Evolutionary conservation across 2,888 invertebrate genomes (phyloP).

Genomic region (Julus scandinavius): DNA sequence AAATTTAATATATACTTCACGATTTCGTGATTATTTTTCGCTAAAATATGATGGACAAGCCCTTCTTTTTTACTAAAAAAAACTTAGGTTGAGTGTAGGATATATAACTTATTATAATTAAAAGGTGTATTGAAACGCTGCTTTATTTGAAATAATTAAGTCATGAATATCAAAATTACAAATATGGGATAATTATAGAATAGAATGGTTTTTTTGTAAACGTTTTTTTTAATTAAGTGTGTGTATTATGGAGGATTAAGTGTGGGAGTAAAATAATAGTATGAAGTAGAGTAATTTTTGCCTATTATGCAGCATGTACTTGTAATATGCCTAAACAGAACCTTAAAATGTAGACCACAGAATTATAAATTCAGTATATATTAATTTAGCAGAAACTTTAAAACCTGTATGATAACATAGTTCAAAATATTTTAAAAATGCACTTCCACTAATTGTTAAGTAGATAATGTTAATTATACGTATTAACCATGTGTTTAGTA

Average conservation of each 20-base stretch:
- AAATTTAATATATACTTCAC: constrained; percentile 14
- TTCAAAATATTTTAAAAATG: too few relatives aligned
- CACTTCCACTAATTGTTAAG: too few relatives aligned
- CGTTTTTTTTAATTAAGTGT: neutral
- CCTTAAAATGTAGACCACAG: too few relatives aligned
- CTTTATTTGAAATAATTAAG: neutral
- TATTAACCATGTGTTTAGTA: constrained; percentile 20
- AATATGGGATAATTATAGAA: neutral
- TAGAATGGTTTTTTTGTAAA: neutral
- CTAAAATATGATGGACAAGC: neutral
- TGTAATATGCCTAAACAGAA: too few relatives aligned
- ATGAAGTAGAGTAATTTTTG: neutral
- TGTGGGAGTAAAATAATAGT: neutral
- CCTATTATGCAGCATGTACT: too few relatives aligned
- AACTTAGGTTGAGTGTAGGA: neutral
- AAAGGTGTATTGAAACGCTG: neutral
- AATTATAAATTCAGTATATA: too few relatives aligned
- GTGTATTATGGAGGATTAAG: neutral
- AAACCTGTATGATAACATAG: too few relatives aligned
- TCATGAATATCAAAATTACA: too few relatives aligned
- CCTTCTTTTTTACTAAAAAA: neutral
- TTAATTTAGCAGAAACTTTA: too few relatives aligned
- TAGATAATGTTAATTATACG: too few relatives aligned
- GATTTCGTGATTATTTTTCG: constrained; percentile 6
- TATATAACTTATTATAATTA: neutral